Base-by-base conservation (phyloP, 2,797 vertebrate genomes). In the Natrix natrix region DNA sequence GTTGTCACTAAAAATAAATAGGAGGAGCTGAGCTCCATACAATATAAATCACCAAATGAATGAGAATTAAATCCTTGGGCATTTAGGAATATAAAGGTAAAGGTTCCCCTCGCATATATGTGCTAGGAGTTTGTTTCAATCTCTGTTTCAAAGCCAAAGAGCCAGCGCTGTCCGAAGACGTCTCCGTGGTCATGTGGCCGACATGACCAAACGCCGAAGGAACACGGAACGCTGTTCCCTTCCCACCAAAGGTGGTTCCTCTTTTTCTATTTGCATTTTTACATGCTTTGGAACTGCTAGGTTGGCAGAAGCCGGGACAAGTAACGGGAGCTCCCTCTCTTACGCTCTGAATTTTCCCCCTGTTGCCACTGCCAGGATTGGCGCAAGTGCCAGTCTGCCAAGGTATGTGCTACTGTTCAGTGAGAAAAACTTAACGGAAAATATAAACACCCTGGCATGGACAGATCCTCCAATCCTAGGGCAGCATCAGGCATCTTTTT, bases 401-500 rank as follows among this genome's bases (percentile, higher is more conserved):
- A 37, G 37, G 74, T 20, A 57, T 4, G 24, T 7, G 20, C 57
- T 63, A 48, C n/a, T 1, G 0, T 88, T 91, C 63, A 14, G 66
- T 54, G 54, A 0, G 69, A 10, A 87, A 0, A 0, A 32, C 20
- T 88, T 43, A 56, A 1, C 86, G 93, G 91, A 94, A 69, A 94
- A 93, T 92, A 93, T 92, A 87, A 93, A 95, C 94, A 95, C 0
- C 93, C 69, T 78, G 95, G 90, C 94, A 94, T 8, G 6, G 93
- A 93, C 91, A 95, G 95, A 94, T 91, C 90, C n/a, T 96, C 95
- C 95, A 97, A 96, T 95, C 89, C 91, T 52, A 93, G 95, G 95
- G 96, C 95, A 97, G 94, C 95, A 94, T 95, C 96, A 97, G 96
- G 96, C 94, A 91, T 96, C 48, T 1, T 91, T 95, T 97, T 20